Percentiles rank a stretch among this genome's conserved stretches.
These are phyloP conservation scores for Porites rus DNA, from an alignment of 92 coral and sea anemone species.

Conservation along the genomic window DNA sequence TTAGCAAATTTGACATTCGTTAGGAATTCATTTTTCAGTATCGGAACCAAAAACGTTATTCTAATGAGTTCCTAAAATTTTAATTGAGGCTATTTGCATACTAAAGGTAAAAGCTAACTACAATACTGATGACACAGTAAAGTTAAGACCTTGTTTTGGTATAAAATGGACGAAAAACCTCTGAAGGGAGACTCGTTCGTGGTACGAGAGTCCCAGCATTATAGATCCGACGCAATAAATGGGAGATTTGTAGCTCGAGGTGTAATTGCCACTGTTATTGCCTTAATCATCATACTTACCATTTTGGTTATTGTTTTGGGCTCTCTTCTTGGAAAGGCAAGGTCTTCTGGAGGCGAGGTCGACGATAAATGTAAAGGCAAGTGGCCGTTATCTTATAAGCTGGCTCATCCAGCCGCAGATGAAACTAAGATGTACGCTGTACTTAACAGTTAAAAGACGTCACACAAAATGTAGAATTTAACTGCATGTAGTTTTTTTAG, in stretches of 20 bases:
- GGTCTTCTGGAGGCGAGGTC: not conserved
- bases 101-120: not conserved
- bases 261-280: constrained; percentile 40
- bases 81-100: constrained; percentile 12
- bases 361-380: constrained; percentile 7
- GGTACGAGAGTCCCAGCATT: not conserved
- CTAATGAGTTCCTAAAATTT: constrained; percentile 12
- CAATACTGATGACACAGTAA: not conserved
- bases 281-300: constrained; percentile 46
- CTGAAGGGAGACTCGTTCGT: constrained; percentile 13
- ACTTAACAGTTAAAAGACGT: no score
- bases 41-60: not conserved
- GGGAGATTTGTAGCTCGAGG: constrained; percentile 44
- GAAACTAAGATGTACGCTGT: no score
- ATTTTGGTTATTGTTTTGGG: constrained; percentile 58
- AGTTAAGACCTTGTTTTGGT: not conserved
- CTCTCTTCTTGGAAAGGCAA: constrained; percentile 51
- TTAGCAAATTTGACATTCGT: constrained; percentile 1
- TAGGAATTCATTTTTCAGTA: constrained; percentile 15
- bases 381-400: not conserved
- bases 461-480: no score
- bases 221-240: not conserved
- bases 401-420: no score
- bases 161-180: constrained; percentile 30
- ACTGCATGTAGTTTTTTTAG: no score